phyloP scores from a whole-genome alignment of 2,888 invertebrate species.

The Nematopogon swammerdamellus region DNA sequence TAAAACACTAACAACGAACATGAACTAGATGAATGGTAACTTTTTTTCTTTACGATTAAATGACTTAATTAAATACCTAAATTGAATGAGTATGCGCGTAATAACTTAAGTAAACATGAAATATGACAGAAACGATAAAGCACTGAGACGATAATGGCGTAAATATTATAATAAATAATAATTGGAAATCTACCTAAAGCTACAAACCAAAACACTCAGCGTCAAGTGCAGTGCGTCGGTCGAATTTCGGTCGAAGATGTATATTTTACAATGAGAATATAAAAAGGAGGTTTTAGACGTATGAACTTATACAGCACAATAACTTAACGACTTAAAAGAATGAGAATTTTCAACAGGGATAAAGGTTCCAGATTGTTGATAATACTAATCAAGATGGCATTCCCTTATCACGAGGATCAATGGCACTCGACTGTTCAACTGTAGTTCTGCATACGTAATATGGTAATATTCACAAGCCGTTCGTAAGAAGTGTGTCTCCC shows the following conservation, averaged over 20 bases:
- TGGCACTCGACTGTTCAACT: neutral
- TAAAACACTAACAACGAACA: neutral
- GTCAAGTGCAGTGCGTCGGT: too few relatives aligned
- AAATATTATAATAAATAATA: neutral
- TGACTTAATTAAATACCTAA: neutral
- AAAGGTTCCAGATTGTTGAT: neutral
- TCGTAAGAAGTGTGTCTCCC: conserved; percentile 63
- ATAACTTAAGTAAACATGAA: neutral
- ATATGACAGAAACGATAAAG: neutral
- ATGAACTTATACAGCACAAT: neutral
- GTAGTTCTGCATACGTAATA: neutral
- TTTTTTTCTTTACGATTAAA: neutral
- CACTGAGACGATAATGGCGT: neutral
- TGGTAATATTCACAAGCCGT: conserved; percentile 34
- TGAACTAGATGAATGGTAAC: neutral
- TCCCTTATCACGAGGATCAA: neutral
- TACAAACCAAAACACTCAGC: neutral
- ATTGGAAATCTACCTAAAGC: neutral
- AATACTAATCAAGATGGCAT: neutral
- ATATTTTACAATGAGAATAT: neutral
- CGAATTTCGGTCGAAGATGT: too few relatives aligned
- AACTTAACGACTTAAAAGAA: neutral
- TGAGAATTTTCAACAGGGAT: neutral
- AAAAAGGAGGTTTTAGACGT: too few relatives aligned
- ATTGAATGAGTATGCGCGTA: neutral